Conservation (phyloP, 2,797 vertebrate species). For the Rhadinocentrus ornatus region DNA sequence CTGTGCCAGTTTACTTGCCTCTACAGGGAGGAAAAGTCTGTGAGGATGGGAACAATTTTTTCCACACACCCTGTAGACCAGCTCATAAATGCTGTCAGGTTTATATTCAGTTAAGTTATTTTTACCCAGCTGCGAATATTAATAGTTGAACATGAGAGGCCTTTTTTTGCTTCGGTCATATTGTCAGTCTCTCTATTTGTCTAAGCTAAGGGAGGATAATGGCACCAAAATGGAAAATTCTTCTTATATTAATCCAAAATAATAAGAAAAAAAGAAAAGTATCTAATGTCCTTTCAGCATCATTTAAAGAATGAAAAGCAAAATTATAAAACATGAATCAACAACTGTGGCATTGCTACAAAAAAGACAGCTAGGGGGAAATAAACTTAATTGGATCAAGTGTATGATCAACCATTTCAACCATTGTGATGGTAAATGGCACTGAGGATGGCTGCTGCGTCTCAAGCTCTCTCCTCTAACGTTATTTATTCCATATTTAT, state of each 20-base stretch:
- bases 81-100: slow-evolving; percentile 47
- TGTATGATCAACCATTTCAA: background rate
- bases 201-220: slow-evolving; percentile 3
- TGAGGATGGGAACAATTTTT: slow-evolving; percentile 36
- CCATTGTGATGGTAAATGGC: no score
- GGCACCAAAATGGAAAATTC: background rate
- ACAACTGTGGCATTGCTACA: background rate
- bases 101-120: slow-evolving; percentile 64
- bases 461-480: no score
- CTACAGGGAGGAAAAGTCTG: slow-evolving; percentile 6
- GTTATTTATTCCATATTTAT: no score
- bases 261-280: background rate
- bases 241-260: background rate
- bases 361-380: background rate
- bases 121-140: slow-evolving; percentile 66
- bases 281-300: background rate
- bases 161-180: slow-evolving; percentile 39
- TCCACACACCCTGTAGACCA: slow-evolving; percentile 38
- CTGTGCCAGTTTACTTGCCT: slow-evolving; percentile 18
- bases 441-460: no score
- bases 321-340: no score
- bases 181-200: slow-evolving; percentile 31
- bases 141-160: slow-evolving; percentile 74
- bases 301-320: background rate
- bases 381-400: background rate